Conservation (phyloP, 1,140 invertebrate species). For the Neodiprion pinetum region DNA sequence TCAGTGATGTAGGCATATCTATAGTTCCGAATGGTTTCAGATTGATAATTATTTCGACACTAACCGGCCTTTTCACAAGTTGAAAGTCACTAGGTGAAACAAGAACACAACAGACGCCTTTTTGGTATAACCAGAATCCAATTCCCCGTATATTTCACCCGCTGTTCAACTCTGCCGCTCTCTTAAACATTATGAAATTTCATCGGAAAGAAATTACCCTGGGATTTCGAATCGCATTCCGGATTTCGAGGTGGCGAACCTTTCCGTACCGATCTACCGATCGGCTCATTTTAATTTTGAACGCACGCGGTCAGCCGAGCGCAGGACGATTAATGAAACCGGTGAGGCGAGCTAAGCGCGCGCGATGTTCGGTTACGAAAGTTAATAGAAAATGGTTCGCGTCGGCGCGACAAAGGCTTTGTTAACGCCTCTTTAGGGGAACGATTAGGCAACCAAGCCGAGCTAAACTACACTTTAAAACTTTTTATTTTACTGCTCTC, state of each 20-base stretch:
- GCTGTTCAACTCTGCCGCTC: not conserved
- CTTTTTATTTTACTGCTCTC: not conserved
- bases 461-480: not conserved
- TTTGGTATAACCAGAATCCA: no score
- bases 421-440: conserved; percentile 11
- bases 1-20: not conserved
- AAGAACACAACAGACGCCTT: no score
- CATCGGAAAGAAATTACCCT: no score
- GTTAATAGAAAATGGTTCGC: conserved; percentile 13
- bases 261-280: no score
- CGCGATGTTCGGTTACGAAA: conserved; percentile 11
- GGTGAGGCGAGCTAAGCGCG: not conserved
- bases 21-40: not conserved
- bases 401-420: conserved; percentile 15
- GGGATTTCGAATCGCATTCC: no score
- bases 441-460: conserved; percentile 10
- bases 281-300: no score
- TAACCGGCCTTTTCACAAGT: no score
- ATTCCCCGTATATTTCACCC: not conserved
- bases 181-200: not conserved
- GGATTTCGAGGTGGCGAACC: no score
- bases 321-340: not conserved
- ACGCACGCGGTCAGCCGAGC: no score
- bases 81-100: no score
- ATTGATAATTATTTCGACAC: not conserved